A percentile compares a stretch with the other conserved stretches of the same genome.
These are phyloP conservation scores for Pseudomyrmex sp. DNA, from an alignment of 1,140 invertebrate genomes.

Conservation along the genomic window DNA sequence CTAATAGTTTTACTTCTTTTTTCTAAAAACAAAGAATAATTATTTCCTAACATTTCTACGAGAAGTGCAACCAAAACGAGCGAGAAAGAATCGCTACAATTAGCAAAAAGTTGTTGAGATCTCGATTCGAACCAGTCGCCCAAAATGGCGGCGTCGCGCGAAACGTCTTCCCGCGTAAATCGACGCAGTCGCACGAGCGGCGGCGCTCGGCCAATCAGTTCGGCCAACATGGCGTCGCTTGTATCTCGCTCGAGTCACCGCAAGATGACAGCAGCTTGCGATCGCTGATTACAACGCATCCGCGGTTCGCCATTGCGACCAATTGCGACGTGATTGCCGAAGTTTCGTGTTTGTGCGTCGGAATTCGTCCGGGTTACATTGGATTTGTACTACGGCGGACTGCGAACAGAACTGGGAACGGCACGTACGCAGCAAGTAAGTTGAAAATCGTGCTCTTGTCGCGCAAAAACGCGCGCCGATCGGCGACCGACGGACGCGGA, in stretches of 20 bases:
- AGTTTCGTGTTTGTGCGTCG: conserved; percentile 77
- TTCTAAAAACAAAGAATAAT: background rate
- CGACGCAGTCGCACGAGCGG: conserved; percentile 37
- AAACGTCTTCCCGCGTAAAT: conserved; percentile 71
- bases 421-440: conserved; percentile 54
- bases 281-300: conserved; percentile 64
- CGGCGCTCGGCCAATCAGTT: conserved; percentile 44
- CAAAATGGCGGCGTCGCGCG: conserved; percentile 47
- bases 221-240: background rate
- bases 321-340: conserved; percentile 77
- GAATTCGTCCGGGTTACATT: conserved; percentile 70
- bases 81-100: too few species aligned
- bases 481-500: background rate
- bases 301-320: conserved; percentile 77
- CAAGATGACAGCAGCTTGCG: conserved; percentile 73
- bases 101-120: background rate
- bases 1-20: too few species aligned
- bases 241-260: conserved; percentile 26
- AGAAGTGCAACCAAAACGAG: background rate
- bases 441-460: conserved; percentile 33
- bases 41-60: background rate
- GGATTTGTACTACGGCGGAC: conserved; percentile 36
- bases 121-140: background rate
- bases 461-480: background rate
- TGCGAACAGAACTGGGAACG: background rate